Base-by-base conservation (phyloP, 2,113 vertebrate genomes). In the Solenodon paradoxus region DNA sequence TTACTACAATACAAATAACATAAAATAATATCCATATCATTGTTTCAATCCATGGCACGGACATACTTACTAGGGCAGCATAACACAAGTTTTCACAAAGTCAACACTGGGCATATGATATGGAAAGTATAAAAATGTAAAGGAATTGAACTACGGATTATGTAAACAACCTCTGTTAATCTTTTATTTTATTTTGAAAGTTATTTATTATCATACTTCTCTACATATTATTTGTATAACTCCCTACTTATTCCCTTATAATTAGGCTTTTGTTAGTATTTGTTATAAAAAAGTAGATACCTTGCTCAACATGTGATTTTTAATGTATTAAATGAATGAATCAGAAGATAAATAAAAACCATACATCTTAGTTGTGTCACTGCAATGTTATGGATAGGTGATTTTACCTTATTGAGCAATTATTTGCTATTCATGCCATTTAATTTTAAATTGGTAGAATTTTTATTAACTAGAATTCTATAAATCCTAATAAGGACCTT, bases 301-400 rank as follows among this genome's bases (percentile, higher is more conserved):
- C 19, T 91, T 93, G 19, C 47, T 78, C 12, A 88, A 63, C 87
- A 78, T 83, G 79, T 74, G 9, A 90, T 90, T 90, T 93, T 83
- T 11, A 77, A 2, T n/a, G 82, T 6, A 94, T 49, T 81, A 94
- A 28, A 68, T 82, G 66, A 88, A 53, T 71, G 49, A 51, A 53
- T 49, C 68, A 53, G 63, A 82, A 83, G 38, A 90, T 81, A 59
- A 92, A 68, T 68, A 35, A 13, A 85, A 47, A 19, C 19, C 4
- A 30, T 24, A 3, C 4, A 63, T 92, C 66, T 95, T 42, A 71
- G 6, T 26, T 81, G 11, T 82, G 15, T 26, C 30, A 75, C 20
- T 86, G 26, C 45, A 81, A 66, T 81, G 22, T 51, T 16, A 82
- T 86, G 45, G 22, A 24, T 57, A 88, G 32, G 28, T 88, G 28